These are phyloP conservation scores for Netelia virgata DNA, from an alignment of 2,888 invertebrate species.

Conservation along the genomic window DNA sequence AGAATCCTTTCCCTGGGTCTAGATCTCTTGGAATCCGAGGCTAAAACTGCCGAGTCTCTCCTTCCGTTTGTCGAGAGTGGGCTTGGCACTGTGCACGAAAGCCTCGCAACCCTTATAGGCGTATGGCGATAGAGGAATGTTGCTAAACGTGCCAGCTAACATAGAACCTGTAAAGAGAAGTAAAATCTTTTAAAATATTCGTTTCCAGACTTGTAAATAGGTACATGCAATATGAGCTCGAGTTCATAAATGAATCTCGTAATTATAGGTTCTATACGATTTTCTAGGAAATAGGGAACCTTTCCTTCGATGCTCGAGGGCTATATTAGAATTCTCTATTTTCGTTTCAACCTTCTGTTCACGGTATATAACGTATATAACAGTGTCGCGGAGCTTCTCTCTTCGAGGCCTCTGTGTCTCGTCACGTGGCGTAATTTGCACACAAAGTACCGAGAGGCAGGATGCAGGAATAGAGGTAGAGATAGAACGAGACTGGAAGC, in stretches of 20 bases:
- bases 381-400: conserved; percentile 51
- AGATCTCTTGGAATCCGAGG: conserved; percentile 65
- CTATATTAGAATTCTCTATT: conserved; percentile 48
- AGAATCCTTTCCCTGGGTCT: conserved; percentile 81
- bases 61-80: conserved; percentile 50
- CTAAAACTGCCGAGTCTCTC: conserved; percentile 48
- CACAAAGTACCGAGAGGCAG: conserved; percentile 82
- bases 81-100: conserved; percentile 36
- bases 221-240: not conserved
- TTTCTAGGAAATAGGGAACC: not conserved
- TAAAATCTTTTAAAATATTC: not conserved
- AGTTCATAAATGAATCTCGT: not conserved
- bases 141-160: conserved; percentile 10
- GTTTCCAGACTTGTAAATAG: not conserved
- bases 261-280: not conserved
- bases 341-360: conserved; percentile 54
- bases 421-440: conserved; percentile 83
- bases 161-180: not conserved
- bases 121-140: conserved; percentile 2
- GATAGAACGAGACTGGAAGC: conserved; percentile 66
- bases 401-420: conserved; percentile 69
- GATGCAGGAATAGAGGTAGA: conserved; percentile 66
- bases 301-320: conserved; percentile 17
- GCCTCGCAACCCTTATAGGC: conserved; percentile 22
- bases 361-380: conserved; percentile 39